A percentile compares a stretch with the other conserved stretches of the same genome.
Evolutionary conservation across 1,140 invertebrate species (phyloP).

Genomic region (Trichoplusia ni): DNA sequence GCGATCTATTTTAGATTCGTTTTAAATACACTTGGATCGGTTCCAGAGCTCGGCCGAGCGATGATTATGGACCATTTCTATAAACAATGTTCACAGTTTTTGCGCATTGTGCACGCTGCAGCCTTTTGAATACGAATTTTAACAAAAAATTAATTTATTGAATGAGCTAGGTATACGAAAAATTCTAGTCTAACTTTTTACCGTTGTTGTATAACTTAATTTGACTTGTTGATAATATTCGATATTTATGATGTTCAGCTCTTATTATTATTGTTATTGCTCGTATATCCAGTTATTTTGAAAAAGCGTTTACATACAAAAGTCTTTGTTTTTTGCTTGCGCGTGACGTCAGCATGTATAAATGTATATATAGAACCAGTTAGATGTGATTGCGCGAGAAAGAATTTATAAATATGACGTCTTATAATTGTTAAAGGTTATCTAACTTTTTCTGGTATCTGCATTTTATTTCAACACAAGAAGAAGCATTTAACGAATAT

Average conservation of each 20-base stretch:
- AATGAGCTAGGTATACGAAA: neutral
- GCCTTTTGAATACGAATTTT: neutral
- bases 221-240: neutral
- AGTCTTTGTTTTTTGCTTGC: neutral
- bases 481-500: too few species aligned
- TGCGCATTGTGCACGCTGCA: neutral
- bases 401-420: neutral
- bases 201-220: neutral
- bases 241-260: neutral
- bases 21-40: constrained; percentile 50
- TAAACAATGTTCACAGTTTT: constrained; percentile 25
- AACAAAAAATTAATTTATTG: neutral
- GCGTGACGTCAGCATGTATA: neutral
- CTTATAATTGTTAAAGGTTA: constrained; percentile 1
- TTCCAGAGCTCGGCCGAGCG: constrained; percentile 36
- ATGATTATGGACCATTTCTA: constrained; percentile 15
- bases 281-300: neutral
- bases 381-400: neutral
- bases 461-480: neutral
- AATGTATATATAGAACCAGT: neutral
- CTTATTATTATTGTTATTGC: neutral
- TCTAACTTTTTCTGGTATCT: neutral
- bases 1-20: constrained; percentile 43
- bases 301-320: neutral
- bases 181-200: neutral